Evolutionary conservation across 2,888 invertebrate genomes (phyloP).

Genomic region (Prenolepis imparis): DNA sequence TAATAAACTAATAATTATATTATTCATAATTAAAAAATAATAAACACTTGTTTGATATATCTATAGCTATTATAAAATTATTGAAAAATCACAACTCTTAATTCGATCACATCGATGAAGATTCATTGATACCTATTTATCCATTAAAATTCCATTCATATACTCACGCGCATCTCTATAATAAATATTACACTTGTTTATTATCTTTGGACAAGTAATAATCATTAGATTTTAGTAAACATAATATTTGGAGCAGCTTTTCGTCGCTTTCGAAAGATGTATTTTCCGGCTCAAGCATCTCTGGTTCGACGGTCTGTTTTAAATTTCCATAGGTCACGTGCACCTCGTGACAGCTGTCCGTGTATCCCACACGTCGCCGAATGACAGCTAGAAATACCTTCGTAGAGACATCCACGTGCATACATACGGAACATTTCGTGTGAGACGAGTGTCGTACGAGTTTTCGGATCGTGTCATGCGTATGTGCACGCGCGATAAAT

Average conservation of each 20-base stretch:
- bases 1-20: background rate
- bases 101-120: no score
- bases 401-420: conserved; percentile 13
- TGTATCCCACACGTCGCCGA: background rate
- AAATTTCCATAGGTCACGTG: conserved; percentile 12
- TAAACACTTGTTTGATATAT: background rate
- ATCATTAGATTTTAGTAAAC: background rate
- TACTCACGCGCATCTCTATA: background rate
- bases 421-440: conserved; percentile 21
- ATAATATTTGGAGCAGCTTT: background rate
- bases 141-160: background rate
- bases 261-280: background rate
- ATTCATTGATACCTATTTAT: no score
- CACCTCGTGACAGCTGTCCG: conserved; percentile 17
- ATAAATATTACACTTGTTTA: background rate
- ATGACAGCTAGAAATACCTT: background rate
- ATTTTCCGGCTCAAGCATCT: conserved; percentile 3
- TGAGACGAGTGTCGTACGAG: background rate
- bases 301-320: background rate
- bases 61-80: background rate
- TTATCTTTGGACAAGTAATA: background rate
- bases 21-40: background rate
- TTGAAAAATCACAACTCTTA: background rate
- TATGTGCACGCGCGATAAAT: conserved; percentile 30
- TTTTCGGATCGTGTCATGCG: background rate